Conservation (phyloP, 2,888 invertebrate species). For the Caenorhabditis auriculariae region DNA sequence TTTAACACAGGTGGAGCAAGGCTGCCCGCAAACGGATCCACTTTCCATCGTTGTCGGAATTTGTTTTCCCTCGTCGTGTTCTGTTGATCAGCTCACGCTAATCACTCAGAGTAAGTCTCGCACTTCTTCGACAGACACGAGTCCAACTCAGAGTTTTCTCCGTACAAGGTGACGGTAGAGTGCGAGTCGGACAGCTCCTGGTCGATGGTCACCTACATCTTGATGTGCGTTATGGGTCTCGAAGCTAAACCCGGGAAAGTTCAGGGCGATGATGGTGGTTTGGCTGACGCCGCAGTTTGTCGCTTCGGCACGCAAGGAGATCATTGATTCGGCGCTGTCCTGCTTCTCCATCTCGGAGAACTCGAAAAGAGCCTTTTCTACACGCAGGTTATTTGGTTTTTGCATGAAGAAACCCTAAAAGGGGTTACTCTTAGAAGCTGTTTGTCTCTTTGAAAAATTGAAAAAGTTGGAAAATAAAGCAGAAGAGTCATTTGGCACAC, state of each 20-base stretch:
- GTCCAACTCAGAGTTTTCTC: conserved; percentile 3
- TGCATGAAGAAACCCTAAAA: too few relatives aligned
- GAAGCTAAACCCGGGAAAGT: neutral
- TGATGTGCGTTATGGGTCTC: conserved; percentile 34
- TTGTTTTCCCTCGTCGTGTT: conserved; percentile 56
- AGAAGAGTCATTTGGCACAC: too few relatives aligned
- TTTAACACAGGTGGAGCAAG: conserved; percentile 29
- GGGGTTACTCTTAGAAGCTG: too few relatives aligned
- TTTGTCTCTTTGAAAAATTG: too few relatives aligned
- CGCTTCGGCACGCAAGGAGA: conserved; percentile 8
- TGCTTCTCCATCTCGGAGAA: conserved; percentile 29
- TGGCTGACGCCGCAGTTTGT: conserved; percentile 18
- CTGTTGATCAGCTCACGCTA: conserved; percentile 33
- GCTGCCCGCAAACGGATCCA: conserved; percentile 51
- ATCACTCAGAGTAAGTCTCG: conserved; percentile 10
- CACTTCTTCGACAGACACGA: neutral
- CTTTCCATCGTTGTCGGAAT: conserved; percentile 57
- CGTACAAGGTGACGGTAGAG: conserved; percentile 44
- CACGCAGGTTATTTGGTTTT: conserved; percentile 12
- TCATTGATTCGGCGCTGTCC: conserved; percentile 12
- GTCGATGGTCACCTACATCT: conserved; percentile 37
- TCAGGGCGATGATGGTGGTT: conserved; percentile 4
- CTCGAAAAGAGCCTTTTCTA: conserved; percentile 33
- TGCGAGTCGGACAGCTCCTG: conserved; percentile 53
- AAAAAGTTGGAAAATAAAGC: too few relatives aligned